Percentiles rank a stretch among this genome's conserved stretches.
These are phyloP conservation scores for Propithecus perrieri DNA, from an alignment of 2,797 vertebrate genomes.

Conservation along the genomic window DNA sequence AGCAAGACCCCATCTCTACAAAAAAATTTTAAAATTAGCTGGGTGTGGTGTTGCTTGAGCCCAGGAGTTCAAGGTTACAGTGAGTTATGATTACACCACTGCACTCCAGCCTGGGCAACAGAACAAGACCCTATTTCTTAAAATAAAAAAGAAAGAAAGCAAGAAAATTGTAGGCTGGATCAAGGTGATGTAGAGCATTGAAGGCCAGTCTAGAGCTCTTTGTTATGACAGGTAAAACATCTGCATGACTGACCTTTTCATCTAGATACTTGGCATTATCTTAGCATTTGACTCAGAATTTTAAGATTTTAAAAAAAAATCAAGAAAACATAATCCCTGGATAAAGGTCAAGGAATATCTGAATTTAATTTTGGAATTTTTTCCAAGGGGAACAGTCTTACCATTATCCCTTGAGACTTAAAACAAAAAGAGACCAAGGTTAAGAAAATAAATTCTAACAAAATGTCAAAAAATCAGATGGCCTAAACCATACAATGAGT, in stretches of 20 bases:
- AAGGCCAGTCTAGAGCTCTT: not conserved
- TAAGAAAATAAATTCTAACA: constrained; percentile 43
- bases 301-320: constrained; percentile 46
- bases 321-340: constrained; percentile 16
- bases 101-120: not conserved
- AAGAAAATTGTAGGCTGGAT: not conserved
- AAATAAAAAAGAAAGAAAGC: not conserved
- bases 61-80: not conserved
- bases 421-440: not conserved
- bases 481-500: not conserved
- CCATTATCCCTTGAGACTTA: not conserved
- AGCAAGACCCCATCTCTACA: not conserved
- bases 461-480: constrained; percentile 14
- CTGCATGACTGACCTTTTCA: not conserved
- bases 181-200: not conserved
- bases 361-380: constrained; percentile 41
- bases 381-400: not conserved
- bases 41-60: not conserved
- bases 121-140: not conserved
- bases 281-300: constrained; percentile 36
- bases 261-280: constrained; percentile 40
- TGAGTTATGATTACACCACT: not conserved
- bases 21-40: not conserved
- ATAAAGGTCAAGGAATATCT: constrained; percentile 47
- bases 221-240: constrained; percentile 54